phyloP scores from a whole-genome alignment of 2,113 vertebrate genomes.

The Tragelaphus imberbis region DNA sequence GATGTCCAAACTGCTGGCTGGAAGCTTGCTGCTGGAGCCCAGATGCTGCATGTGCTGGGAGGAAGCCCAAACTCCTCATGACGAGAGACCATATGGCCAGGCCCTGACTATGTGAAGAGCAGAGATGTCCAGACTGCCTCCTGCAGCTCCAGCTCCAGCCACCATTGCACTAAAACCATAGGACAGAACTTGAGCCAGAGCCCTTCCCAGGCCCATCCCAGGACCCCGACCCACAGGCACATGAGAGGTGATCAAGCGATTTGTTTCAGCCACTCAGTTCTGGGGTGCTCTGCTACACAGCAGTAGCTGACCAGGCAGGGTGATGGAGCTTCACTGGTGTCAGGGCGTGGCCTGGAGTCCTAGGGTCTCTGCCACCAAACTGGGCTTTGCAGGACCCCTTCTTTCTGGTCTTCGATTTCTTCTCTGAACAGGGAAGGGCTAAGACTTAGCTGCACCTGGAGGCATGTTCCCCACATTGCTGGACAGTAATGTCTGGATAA shows the following conservation, averaged over 20 bases:
- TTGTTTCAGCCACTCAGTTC: background rate
- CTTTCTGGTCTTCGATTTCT: background rate
- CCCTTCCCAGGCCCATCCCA: fast-evolving
- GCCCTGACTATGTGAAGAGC: background rate
- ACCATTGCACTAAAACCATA: background rate
- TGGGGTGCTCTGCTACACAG: fast-evolving
- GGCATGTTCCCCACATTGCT: background rate
- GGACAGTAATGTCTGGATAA: background rate
- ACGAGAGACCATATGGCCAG: background rate
- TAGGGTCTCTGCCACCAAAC: background rate
- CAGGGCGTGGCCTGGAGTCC: background rate
- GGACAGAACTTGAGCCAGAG: background rate
- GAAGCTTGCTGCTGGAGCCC: background rate
- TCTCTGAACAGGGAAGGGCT: background rate
- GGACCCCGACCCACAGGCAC: too few relatives aligned
- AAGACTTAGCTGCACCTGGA: background rate
- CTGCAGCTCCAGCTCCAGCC: background rate
- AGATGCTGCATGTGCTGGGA: background rate
- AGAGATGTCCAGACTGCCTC: background rate
- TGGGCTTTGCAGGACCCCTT: background rate
- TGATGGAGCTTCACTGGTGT: background rate
- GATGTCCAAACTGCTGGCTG: background rate
- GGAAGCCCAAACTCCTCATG: background rate
- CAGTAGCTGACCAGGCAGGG: background rate
- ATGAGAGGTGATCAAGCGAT: background rate